Evolutionary conservation across 2,113 vertebrate genomes (phyloP).

Genomic region (Nematolebias whitei): DNA sequence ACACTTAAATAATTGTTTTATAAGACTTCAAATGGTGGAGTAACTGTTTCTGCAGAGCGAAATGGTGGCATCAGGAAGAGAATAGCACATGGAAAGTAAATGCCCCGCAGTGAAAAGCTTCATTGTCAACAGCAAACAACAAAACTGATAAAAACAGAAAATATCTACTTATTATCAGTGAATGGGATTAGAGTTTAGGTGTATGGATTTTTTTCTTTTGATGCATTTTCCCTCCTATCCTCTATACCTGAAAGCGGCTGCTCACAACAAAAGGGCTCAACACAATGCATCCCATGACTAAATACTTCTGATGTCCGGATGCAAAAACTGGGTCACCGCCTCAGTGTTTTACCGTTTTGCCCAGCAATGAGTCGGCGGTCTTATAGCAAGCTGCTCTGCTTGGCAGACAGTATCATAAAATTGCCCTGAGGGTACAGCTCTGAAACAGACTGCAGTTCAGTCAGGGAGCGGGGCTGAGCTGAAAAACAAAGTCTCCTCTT

Average conservation of each 20-base stretch:
- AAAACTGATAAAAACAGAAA: background rate
- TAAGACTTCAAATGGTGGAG: background rate
- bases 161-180: conserved; percentile 6
- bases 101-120: background rate
- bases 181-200: conserved; percentile 18
- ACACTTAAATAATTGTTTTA: background rate
- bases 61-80: background rate
- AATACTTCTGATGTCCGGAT: conserved; percentile 50
- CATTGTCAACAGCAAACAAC: conserved; percentile 6
- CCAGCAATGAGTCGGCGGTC: conserved; percentile 50
- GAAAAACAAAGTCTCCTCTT: conserved; percentile 44
- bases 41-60: conserved; percentile 5
- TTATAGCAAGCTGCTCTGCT: conserved; percentile 57
- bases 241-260: conserved; percentile 30
- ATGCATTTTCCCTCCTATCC: conserved; percentile 25
- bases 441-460: conserved; percentile 43
- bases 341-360: conserved; percentile 41
- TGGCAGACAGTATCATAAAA: conserved; percentile 55
- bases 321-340: conserved; percentile 62
- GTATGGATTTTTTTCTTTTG: conserved; percentile 28
- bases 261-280: conserved; percentile 35
- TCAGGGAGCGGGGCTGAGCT: conserved; percentile 23
- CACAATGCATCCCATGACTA: conserved; percentile 39
- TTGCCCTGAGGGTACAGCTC: conserved; percentile 53
- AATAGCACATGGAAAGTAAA: background rate